Conservation (phyloP, 2,797 vertebrate genomes). For the Crax fasciolata region DNA sequence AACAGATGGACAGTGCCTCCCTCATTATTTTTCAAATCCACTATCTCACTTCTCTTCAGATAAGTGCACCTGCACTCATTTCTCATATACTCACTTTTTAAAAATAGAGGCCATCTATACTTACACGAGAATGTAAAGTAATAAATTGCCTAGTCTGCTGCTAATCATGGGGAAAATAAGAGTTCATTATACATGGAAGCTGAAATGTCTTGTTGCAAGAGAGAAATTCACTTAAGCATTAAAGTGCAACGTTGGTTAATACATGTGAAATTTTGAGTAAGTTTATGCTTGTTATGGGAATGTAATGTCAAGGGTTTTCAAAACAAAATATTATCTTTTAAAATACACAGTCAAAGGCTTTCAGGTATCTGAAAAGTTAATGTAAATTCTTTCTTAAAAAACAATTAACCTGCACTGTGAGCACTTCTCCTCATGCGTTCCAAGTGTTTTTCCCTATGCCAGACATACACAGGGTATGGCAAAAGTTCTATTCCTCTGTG, state of each 20-base stretch:
- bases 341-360: not conserved
- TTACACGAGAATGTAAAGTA: not conserved
- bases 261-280: not conserved
- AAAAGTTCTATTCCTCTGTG: not conserved
- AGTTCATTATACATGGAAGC: not conserved
- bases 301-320: not conserved
- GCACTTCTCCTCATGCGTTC: not conserved
- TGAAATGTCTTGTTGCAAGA: not conserved
- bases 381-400: constrained; percentile 27
- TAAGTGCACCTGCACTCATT: not conserved
- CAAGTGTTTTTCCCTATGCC: not conserved
- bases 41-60: constrained; percentile 9
- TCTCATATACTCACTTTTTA: not conserved
- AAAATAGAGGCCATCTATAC: not conserved
- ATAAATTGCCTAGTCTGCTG: not conserved
- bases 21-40: constrained; percentile 30
- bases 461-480: not conserved
- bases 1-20: not conserved
- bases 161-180: not conserved
- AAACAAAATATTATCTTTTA: not conserved
- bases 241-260: not conserved
- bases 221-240: not conserved
- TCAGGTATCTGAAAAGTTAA: not conserved
- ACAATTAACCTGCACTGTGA: not conserved
- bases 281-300: not conserved